Evolutionary conservation across 2,797 vertebrate species (phyloP).

Genomic region (Aselliscus stoliczkanus): DNA sequence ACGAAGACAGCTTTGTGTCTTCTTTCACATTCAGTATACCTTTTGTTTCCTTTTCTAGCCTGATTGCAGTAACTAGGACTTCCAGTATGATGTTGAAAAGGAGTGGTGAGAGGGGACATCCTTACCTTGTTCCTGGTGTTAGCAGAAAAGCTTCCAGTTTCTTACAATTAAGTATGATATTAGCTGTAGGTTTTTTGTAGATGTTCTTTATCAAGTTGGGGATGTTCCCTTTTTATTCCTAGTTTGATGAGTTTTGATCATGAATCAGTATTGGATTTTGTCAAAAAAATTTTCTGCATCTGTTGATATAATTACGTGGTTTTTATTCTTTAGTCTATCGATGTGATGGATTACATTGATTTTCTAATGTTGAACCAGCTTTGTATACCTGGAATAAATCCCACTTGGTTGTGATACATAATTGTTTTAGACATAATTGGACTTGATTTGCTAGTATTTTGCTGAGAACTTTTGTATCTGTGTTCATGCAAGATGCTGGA

Average conservation of each 20-base stretch:
- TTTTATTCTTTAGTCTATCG: neutral
- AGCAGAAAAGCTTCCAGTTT: neutral
- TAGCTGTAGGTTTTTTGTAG: neutral
- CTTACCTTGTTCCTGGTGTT: neutral
- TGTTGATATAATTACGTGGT: neutral
- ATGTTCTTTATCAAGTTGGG: neutral
- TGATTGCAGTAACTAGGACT: neutral
- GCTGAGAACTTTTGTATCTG: neutral
- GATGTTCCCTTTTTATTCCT: neutral
- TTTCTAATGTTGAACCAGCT: neutral
- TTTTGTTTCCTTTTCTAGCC: neutral
- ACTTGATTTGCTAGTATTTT: neutral
- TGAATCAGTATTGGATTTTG: neutral
- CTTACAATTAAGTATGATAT: neutral
- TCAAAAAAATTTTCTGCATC: neutral
- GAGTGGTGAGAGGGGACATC: neutral
- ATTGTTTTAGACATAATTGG: neutral
- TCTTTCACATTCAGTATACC: neutral
- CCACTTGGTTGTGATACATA: neutral
- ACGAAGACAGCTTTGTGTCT: neutral
- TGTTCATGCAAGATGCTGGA: neutral
- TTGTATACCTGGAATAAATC: neutral
- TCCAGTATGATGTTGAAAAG: neutral
- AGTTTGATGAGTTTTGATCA: neutral
- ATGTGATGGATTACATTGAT: neutral